phyloP scores from a whole-genome alignment of 1,140 invertebrate species.

The Bilobella aurantiaca region DNA sequence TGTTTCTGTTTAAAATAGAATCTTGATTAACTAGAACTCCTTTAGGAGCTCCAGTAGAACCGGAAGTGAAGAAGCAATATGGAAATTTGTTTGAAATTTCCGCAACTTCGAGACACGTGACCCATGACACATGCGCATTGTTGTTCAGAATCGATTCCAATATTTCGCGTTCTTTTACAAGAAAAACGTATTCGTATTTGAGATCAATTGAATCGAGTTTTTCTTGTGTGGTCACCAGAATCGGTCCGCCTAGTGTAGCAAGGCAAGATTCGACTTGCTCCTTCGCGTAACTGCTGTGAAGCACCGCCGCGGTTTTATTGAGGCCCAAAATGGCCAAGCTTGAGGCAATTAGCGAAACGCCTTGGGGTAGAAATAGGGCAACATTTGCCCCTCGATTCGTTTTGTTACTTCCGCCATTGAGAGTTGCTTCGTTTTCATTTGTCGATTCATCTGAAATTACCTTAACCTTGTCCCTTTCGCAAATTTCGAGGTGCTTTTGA shows the following conservation, averaged over 20 bases:
- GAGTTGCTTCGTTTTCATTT: too few species aligned
- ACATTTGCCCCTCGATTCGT: too few species aligned
- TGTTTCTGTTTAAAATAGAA: neutral
- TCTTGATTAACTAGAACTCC: neutral
- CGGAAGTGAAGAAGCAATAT: neutral
- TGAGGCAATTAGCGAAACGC: neutral
- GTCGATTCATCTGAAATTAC: too few species aligned
- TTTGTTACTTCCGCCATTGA: too few species aligned
- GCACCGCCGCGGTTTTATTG: neutral
- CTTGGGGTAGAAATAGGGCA: neutral
- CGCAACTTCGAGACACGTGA: neutral
- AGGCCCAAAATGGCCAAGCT: neutral
- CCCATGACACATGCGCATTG: too few species aligned
- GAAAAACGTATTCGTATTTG: neutral
- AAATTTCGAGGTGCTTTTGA: too few species aligned
- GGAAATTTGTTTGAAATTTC: neutral
- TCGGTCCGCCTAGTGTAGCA: neutral
- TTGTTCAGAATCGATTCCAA: too few species aligned
- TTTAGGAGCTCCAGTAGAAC: neutral
- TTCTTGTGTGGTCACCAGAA: neutral
- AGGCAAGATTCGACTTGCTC: neutral
- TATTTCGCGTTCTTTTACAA: neutral
- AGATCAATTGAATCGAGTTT: neutral
- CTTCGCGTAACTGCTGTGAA: neutral
- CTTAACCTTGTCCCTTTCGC: too few species aligned